phyloP scores from a whole-genome alignment of 2,113 vertebrate species.

The Pitta sordida region DNA sequence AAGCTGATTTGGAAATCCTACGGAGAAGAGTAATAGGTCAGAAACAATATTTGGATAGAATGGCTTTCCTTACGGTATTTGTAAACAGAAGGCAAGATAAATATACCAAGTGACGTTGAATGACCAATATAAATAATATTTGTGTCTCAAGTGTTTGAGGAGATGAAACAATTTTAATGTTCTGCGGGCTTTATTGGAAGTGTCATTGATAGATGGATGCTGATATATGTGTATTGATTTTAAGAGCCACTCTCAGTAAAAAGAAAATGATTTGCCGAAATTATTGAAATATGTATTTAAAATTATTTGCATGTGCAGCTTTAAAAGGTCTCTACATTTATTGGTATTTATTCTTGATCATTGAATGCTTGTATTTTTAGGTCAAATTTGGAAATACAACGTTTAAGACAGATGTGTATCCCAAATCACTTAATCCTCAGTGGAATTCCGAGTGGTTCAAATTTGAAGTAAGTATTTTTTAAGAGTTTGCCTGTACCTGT shows the following conservation, averaged over 20 bases:
- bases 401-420: slow-evolving; percentile 96
- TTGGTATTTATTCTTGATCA: neutral
- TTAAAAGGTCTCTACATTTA: neutral
- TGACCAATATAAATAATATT: neutral
- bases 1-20: neutral
- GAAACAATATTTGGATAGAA: neutral
- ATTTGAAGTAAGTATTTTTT: slow-evolving; percentile 87
- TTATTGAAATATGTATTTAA: neutral
- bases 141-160: neutral
- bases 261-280: neutral
- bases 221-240: neutral
- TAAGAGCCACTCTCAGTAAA: neutral
- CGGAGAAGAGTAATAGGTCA: neutral
- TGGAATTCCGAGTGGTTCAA: slow-evolving; percentile 99
- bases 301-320: neutral
- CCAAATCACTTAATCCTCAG: slow-evolving; percentile 96
- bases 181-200: neutral
- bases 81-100: neutral
- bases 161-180: neutral
- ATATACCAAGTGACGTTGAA: neutral
- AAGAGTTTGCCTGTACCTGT: neutral
- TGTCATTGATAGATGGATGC: neutral
- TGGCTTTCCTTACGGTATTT: neutral
- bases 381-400: slow-evolving; percentile 98
- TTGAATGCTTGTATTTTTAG: slow-evolving; percentile 67